phyloP scores from a whole-genome alignment of 2,888 invertebrate genomes.

The Amblyjoppa fuscipennis region DNA sequence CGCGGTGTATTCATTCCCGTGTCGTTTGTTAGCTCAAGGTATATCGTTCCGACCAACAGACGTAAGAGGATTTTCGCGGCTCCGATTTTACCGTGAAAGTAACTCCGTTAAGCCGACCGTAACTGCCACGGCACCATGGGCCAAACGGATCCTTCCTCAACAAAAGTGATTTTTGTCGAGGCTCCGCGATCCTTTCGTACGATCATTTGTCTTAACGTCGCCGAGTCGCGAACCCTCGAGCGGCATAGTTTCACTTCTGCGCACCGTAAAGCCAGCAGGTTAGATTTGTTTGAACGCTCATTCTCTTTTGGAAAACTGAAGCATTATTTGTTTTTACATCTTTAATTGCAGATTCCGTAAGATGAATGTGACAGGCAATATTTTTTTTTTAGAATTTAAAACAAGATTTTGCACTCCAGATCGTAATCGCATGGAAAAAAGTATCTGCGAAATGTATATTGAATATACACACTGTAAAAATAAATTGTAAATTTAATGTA shows the following conservation, averaged over 20 bases:
- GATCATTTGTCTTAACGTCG: conserved; percentile 12
- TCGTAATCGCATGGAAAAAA: too few species aligned
- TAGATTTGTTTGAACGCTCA: background rate
- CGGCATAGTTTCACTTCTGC: background rate
- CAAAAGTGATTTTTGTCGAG: conserved; percentile 1
- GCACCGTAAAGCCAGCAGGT: background rate
- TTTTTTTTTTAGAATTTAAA: too few species aligned
- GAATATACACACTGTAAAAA: too few species aligned
- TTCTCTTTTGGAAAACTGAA: background rate
- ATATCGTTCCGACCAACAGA: conserved; percentile 48
- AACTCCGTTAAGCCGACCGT: conserved; percentile 62
- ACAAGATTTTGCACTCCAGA: too few species aligned
- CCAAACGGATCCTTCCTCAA: conserved; percentile 15
- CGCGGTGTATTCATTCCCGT: background rate
- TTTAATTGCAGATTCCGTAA: too few species aligned
- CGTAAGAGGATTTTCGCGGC: conserved; percentile 51
- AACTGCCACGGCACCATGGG: conserved; percentile 41
- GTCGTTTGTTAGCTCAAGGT: conserved; percentile 25
- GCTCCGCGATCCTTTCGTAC: background rate
- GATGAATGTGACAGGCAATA: too few species aligned
- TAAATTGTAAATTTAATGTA: too few species aligned
- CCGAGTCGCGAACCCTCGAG: background rate
- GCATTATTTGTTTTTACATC: too few species aligned
- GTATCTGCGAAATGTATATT: too few species aligned
- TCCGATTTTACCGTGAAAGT: conserved; percentile 44